Percentiles rank a stretch among this genome's conserved stretches.
These are phyloP conservation scores for Arctopsyche grandis DNA, from an alignment of 1,140 invertebrate genomes.

Conservation along the genomic window DNA sequence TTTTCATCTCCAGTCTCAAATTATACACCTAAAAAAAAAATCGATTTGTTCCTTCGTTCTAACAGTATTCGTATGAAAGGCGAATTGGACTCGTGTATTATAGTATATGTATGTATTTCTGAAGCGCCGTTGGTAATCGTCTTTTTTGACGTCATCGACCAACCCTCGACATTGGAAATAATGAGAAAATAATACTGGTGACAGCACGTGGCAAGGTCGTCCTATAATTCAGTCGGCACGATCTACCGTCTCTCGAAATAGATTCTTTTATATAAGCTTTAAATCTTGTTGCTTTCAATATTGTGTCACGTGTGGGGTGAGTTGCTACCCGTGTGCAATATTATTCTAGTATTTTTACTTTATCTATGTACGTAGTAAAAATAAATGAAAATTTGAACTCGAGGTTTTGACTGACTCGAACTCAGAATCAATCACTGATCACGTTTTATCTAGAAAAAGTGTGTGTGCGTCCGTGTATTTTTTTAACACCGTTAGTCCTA, in stretches of 20 bases:
- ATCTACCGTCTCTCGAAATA: neutral
- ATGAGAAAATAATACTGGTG: conserved; percentile 3
- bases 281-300: too few species aligned
- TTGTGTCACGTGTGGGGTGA: too few species aligned
- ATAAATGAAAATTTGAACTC: too few species aligned
- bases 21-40: neutral
- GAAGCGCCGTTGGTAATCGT: too few species aligned
- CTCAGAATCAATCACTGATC: too few species aligned
- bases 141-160: conserved; percentile 2
- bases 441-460: too few species aligned
- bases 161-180: conserved; percentile 2
- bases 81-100: neutral
- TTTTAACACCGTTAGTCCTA: too few species aligned
- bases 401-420: too few species aligned
- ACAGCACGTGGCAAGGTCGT: conserved; percentile 22
- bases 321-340: too few species aligned
- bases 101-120: neutral
- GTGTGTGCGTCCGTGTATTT: too few species aligned
- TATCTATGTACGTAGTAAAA: too few species aligned
- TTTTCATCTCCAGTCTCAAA: neutral
- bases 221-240: conserved; percentile 4
- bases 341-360: too few species aligned
- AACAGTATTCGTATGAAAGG: neutral
- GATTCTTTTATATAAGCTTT: neutral
- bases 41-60: neutral